Percentiles rank a stretch among this genome's conserved stretches.
These are phyloP conservation scores for Panulirus ornatus DNA, from an alignment of 1,140 invertebrate species.

Conservation along the genomic window DNA sequence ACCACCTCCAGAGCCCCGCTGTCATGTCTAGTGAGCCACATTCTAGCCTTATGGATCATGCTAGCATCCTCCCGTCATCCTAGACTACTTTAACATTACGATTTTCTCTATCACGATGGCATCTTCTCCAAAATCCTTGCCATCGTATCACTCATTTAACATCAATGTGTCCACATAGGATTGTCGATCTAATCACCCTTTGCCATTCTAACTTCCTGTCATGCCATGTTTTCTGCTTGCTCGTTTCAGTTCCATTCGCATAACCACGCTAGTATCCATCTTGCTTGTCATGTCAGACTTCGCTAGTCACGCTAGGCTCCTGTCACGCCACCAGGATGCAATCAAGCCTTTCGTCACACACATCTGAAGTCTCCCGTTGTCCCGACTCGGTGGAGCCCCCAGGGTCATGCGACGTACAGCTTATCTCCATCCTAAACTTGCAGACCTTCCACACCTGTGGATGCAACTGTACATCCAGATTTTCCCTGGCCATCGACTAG, in stretches of 20 bases:
- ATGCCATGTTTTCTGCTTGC: neutral
- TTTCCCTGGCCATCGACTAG: neutral
- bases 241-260: neutral
- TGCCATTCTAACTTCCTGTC: too few relatives aligned
- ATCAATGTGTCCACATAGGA: too few relatives aligned
- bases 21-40: neutral
- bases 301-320: neutral
- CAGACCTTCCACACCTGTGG: neutral
- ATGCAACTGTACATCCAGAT: neutral
- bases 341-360: neutral
- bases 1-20: neutral
- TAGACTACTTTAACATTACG: too few relatives aligned
- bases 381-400: too few relatives aligned
- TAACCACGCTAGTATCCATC: neutral
- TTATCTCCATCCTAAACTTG: neutral
- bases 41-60: neutral
- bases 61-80: too few relatives aligned
- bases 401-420: too few relatives aligned
- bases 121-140: too few relatives aligned
- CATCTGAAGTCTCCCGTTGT: neutral
- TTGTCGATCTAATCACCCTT: too few relatives aligned
- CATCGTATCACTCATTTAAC: too few relatives aligned
- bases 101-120: neutral
- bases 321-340: neutral
- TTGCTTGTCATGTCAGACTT: too few relatives aligned